Conservation (phyloP, 2,113 vertebrate genomes). For the Nanger granti region DNA sequence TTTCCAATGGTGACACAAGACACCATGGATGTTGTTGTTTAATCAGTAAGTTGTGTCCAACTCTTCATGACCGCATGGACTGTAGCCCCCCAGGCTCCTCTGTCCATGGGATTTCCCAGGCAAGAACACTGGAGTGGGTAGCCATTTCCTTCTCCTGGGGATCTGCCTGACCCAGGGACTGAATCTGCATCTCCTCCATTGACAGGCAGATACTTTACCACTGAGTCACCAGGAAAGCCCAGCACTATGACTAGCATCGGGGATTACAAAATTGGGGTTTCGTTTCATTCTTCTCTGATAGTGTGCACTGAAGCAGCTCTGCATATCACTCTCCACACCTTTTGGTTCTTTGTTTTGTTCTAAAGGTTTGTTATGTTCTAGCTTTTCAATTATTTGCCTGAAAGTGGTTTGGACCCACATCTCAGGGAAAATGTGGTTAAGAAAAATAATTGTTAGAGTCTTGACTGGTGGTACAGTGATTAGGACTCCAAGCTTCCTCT, state of each 20-base stretch:
- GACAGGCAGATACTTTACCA: neutral
- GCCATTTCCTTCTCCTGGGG: neutral
- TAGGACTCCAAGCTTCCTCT: neutral
- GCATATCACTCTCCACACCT: neutral
- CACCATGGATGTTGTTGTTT: neutral
- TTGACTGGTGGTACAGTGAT: neutral
- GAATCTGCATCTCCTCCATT: neutral
- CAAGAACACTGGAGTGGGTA: neutral
- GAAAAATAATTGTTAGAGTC: neutral
- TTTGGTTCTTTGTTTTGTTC: neutral
- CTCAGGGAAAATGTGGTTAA: neutral
- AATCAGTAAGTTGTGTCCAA: neutral
- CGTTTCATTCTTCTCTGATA: neutral
- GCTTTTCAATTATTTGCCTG: neutral
- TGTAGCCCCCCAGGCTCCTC: neutral
- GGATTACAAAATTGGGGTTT: neutral
- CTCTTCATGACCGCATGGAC: neutral
- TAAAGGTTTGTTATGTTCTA: neutral
- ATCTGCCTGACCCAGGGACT: neutral
- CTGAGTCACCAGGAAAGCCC: neutral
- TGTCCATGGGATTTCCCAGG: neutral
- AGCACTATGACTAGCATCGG: neutral
- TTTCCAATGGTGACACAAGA: neutral
- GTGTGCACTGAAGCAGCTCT: neutral
- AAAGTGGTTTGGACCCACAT: neutral